These are phyloP conservation scores for Cotesia chilonis DNA, from an alignment of 1,140 invertebrate species.

Conservation along the genomic window DNA sequence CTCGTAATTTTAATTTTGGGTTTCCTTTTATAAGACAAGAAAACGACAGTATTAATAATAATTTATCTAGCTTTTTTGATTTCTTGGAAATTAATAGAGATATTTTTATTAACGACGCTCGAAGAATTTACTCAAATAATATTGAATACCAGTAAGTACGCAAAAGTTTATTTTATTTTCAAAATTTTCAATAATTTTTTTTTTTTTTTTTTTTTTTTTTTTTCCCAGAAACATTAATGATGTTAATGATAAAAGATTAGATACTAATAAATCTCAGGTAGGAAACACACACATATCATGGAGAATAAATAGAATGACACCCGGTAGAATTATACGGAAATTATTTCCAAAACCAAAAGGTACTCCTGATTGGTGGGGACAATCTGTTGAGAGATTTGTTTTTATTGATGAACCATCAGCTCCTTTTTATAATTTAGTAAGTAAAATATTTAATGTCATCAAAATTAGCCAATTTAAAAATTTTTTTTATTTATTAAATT, in stretches of 20 bases:
- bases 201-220: constrained; percentile 37
- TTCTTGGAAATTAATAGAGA: constrained; percentile 10
- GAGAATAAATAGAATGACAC: constrained; percentile 77
- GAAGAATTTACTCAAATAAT: constrained; percentile 67
- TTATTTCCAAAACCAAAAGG: constrained; percentile 72
- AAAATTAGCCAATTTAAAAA: too few species aligned
- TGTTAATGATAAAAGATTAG: constrained; percentile 50
- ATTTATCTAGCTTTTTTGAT: constrained; percentile 42
- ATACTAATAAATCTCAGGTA: constrained; percentile 44
- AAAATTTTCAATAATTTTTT: background rate
- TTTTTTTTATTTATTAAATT: too few species aligned
- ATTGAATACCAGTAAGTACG: constrained; percentile 46
- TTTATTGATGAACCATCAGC: constrained; percentile 74
- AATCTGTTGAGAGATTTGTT: constrained; percentile 77
- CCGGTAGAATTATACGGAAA: constrained; percentile 71
- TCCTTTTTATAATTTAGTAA: constrained; percentile 69
- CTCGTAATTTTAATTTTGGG: constrained; percentile 52
- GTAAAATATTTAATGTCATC: constrained; percentile 9
- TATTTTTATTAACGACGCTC: constrained; percentile 55
- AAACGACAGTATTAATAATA: constrained; percentile 40
- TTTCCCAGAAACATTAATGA: constrained; percentile 55
- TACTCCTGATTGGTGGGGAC: constrained; percentile 71
- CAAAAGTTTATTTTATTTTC: constrained; percentile 6
- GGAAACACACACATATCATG: constrained; percentile 64
- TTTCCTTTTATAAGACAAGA: constrained; percentile 55